These are phyloP conservation scores for Amblyornis subalaris DNA, from an alignment of 2,113 vertebrate species.

Conservation along the genomic window DNA sequence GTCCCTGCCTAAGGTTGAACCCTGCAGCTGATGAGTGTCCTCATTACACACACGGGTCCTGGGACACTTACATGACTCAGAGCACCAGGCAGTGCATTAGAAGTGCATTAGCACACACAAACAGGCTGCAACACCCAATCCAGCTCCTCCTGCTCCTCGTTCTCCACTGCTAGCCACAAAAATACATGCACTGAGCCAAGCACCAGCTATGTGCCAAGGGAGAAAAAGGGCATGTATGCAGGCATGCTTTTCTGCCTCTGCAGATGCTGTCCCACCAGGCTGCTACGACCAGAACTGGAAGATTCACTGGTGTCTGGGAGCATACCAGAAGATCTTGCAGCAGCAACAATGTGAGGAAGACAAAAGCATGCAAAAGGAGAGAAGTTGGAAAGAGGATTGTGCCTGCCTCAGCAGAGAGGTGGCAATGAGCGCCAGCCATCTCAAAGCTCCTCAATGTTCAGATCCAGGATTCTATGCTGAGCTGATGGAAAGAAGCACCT, in stretches of 20 bases:
- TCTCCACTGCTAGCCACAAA: background rate
- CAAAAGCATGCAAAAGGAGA: background rate
- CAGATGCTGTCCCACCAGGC: background rate
- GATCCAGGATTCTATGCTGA: background rate
- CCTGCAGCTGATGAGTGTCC: background rate
- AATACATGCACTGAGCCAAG: background rate
- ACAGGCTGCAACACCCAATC: background rate
- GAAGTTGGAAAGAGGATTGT: background rate
- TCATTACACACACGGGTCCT: background rate
- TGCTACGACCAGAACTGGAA: background rate
- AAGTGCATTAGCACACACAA: background rate
- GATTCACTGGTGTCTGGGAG: background rate
- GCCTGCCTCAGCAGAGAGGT: background rate
- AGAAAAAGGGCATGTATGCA: background rate
- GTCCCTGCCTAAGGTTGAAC: background rate
- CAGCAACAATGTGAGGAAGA: background rate
- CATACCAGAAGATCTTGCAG: background rate
- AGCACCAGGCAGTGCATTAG: background rate
- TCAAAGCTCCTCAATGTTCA: background rate
- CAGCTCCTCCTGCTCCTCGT: background rate
- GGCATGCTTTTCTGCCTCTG: background rate
- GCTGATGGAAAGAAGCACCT: background rate
- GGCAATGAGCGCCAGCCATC: background rate
- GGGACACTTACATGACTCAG: background rate
- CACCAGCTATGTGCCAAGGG: background rate